Base-by-base conservation (phyloP, 2,888 invertebrate species). In the Agriopis leucophaearia region DNA sequence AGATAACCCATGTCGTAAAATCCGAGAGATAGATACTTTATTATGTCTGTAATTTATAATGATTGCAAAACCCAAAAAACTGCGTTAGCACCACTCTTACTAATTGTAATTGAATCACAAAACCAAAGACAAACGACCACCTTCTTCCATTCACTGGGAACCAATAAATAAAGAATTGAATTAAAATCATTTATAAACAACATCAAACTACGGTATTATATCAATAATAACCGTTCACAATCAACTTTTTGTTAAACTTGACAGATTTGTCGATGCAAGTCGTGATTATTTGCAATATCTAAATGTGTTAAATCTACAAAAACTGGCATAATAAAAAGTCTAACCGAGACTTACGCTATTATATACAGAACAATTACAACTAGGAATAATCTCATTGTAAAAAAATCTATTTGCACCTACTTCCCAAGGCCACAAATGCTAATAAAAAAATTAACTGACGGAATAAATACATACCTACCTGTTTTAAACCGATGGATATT, bases 381-480 rank as follows among this genome's bases (percentile, higher is more conserved):
- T 91, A 90, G 77, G 78, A 88, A 90, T 92, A 93, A 93, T 93
- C 93, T 93, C 93, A 92, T 87, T 90, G 88, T 85, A 74, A 89
- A 87, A 83, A 86, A 86, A 83, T 79, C 78, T 76, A 74, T 74
- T 71, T 79, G 80, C 82, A 82, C 76, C 76, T 83, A 87, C 82
- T 88, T 91, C 88, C 84, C 90, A 89, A 88, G 71, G 82, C 85
- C 77, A 86, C 83, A 84, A 84, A 81, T 84, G 70, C 36, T 52
- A 64, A 60, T 75, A 77, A 40, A 55, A 42, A 4, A 7, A 13
- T 18, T 1, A 54, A 10, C 40, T 42, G 18, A 42, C 40, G 40
- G 0, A 40, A 9, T 8, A 1, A 16, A 40, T 16, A 16, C 4
- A 54, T 40, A 68, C 55, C 64, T 58, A 68, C 13, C 63, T 61